Percentiles rank a stretch among this genome's conserved stretches.
Evolutionary conservation across 1,140 invertebrate genomes (phyloP).

Genomic region (Drosophila jambulina): DNA sequence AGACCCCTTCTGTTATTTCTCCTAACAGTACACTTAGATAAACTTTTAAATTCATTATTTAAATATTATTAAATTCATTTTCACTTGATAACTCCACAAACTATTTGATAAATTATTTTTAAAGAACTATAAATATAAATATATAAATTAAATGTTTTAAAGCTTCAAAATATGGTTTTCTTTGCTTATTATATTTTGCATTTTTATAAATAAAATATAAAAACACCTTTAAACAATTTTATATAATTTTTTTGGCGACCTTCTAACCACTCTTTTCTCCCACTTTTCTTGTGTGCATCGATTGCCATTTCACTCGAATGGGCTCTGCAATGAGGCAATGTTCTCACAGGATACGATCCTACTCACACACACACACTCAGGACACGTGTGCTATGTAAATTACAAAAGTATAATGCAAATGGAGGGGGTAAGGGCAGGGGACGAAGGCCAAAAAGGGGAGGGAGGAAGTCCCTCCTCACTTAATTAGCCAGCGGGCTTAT

Average conservation of each 20-base stretch:
- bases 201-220: neutral
- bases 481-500: slow-evolving; percentile 80
- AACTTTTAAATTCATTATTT: too few species aligned
- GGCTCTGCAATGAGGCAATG: slow-evolving; percentile 55
- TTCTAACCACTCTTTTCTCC: too few species aligned
- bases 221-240: neutral
- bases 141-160: neutral
- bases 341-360: slow-evolving; percentile 51
- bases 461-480: slow-evolving; percentile 58
- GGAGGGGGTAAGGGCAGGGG: slow-evolving; percentile 8
- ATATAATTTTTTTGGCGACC: neutral
- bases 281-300: slow-evolving; percentile 45
- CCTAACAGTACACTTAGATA: neutral
- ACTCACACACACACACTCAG: slow-evolving; percentile 2
- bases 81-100: too few species aligned
- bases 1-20: neutral
- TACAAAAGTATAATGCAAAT: slow-evolving; percentile 75
- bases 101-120: too few species aligned
- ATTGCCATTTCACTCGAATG: slow-evolving; percentile 69
- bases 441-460: neutral
- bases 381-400: slow-evolving; percentile 76
- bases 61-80: neutral
- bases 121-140: too few species aligned
- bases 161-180: neutral
- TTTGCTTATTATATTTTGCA: neutral